Evolutionary conservation across 2,113 vertebrate genomes (phyloP), one percentile per base, ranked within the genome.

Genomic region (Hoplias malabaricus): DNA sequence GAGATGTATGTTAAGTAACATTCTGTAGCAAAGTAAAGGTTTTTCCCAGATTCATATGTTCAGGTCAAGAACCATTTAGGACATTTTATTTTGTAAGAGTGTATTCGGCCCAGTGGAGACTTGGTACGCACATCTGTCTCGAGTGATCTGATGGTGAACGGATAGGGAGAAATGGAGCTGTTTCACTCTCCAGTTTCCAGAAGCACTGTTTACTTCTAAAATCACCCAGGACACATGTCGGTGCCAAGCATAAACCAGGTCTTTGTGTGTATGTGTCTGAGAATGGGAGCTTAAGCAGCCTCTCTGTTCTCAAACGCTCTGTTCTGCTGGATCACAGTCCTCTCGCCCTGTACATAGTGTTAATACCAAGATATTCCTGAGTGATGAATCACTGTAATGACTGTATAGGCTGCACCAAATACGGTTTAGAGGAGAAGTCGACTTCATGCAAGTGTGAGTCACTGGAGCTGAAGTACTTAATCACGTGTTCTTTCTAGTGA

Each of bases 281-380:
- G 38, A 54, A 61, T 79, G 81, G 54, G 66, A 31, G 42, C 4
- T 36, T n/a, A 21, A 13, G 50, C 33, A 38, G 31, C n/a, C 33
- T 31, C 25, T 0, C 16, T 12, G 8, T 56, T 10, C 11, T 38
- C 48, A 57, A 33, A 40, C 53, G 19, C 69, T 5, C 9, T 21
- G 19, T 53, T 34, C 50, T 67, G 48, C 27, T 48, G 31, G 61
- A 70, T 19, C 19, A 25, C 80, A 82, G 81, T 77, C 86, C 84
- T 84, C 80, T 88, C 88, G 91, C 34, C 81, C 88, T 94, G 93
- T 94, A 94, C 87, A 94, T 94, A 91, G 85, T 83, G 86, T 90
- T 91, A 91, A 94, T 72, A 91, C 70, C 81, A 91, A 91, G 86
- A 90, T 86, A 81, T 88, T 89, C 90, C 92, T 95, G 90, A 89